Base-by-base conservation (phyloP, 1,140 invertebrate genomes). In the Hermetia illucens region DNA sequence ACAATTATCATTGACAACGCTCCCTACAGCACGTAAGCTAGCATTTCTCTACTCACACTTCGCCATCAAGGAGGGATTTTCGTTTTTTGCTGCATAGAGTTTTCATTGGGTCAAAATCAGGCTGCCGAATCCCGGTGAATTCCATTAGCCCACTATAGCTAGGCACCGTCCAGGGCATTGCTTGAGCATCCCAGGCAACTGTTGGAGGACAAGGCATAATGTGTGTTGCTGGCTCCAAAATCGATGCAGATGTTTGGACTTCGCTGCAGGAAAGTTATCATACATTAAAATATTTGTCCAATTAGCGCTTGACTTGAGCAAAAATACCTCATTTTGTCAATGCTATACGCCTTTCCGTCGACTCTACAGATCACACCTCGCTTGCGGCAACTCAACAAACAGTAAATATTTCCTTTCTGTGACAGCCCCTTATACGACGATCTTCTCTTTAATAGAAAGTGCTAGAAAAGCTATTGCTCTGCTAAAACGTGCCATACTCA, bases 141-240 rank as follows among this genome's bases (percentile, higher is more conserved):
- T 58, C 45, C 55, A 58, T 58, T 8, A 55, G 34, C 10, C 45
- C 46, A 18, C 46, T 51, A 0, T 51, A 45, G 20, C 44, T 52
- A 17, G 46, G 44, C 6, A 44, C 50, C 6, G 48, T 13, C 32
- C 32, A 34, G 12, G 32, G 32, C 32, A 34, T 34, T 12, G 12
- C 16, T 19, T 15, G 44, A 21, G 48, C 31, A 38, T 47, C 45
- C 47, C 56, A 58, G 5, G 55, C 55, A 42, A 53, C 3, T 12
- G 12, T 34, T 3, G 32, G 17, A 13, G 32, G 32, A 9, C 12
- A 17, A 12, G 32, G 32, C 32, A 34, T 34, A 5, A 18, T 13
- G 12, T 34, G 32, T 34, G 32, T 15, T 17, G 12, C 17, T n/a
- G n/a, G n/a, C n/a, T n/a, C n/a, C n/a, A n/a, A n/a, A n/a, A n/a